A percentile compares a stretch with the other conserved stretches of the same genome.
Conservation (phyloP, 2,888 invertebrate genomes). For the Sialis fuliginosa region DNA sequence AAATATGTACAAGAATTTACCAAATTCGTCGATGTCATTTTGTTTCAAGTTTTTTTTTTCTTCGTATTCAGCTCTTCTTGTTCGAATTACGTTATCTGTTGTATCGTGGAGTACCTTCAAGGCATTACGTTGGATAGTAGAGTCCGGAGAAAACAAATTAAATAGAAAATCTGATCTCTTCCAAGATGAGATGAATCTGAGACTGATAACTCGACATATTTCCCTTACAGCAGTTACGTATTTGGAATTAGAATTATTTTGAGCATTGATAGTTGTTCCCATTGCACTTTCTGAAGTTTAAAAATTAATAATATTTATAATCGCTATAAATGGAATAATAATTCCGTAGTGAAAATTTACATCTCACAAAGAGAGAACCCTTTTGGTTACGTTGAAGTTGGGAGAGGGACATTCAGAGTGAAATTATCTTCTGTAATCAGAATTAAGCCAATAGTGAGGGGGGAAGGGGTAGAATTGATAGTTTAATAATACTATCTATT, state of each 20-base stretch:
- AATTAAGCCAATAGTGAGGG: no score
- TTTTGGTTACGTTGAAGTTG: no score
- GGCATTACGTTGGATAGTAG: conserved; percentile 31
- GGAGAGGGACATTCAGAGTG: no score
- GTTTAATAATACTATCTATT: no score
- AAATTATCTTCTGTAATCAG: no score
- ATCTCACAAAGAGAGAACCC: no score
- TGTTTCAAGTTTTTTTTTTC: no score
- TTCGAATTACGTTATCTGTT: conserved; percentile 33
- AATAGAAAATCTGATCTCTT: conserved; percentile 31
- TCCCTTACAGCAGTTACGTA: conserved; percentile 59
- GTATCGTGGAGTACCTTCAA: conserved; percentile 32
- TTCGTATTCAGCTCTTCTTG: conserved; percentile 17
- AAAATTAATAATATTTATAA: background rate
- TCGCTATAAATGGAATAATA: no score
- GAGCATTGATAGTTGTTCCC: conserved; percentile 60
- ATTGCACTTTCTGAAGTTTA: conserved; percentile 30
- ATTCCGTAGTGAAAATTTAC: no score
- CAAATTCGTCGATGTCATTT: no score
- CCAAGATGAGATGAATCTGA: conserved; percentile 23
- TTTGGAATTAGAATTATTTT: conserved; percentile 43
- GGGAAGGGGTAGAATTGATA: no score
- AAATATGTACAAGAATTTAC: no score
- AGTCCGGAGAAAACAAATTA: conserved; percentile 35
- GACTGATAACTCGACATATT: conserved; percentile 17